These are phyloP conservation scores for Rotaria sp. DNA, from an alignment of 2,888 invertebrate species.

Conservation along the genomic window DNA sequence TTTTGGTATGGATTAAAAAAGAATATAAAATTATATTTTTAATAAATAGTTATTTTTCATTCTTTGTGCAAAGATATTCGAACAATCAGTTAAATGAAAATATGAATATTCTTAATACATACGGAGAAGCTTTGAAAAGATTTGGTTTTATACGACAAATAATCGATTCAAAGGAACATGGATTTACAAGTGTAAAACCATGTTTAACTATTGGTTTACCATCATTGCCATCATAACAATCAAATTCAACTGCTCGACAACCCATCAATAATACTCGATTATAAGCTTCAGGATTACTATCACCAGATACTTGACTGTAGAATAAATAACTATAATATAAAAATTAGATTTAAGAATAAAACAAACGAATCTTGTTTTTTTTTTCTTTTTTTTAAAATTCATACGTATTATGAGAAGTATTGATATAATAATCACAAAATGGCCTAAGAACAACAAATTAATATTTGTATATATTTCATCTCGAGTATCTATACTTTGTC, in stretches of 20 bases:
- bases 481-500: not conserved
- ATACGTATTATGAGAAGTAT: slow-evolving; percentile 9
- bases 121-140: not conserved
- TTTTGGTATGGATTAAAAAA: too few relatives aligned
- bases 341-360: too few relatives aligned
- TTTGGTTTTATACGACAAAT: not conserved
- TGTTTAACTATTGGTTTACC: not conserved
- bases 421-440: not conserved
- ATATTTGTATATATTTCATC: not conserved
- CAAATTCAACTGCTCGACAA: not conserved
- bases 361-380: not conserved
- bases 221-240: slow-evolving; percentile 11
- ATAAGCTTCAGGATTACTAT: not conserved
- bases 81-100: too few relatives aligned
- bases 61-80: too few relatives aligned
- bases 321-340: not conserved
- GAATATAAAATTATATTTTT: too few relatives aligned
- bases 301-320: not conserved
- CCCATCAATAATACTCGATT: not conserved
- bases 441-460: not conserved
- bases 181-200: not conserved
- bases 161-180: slow-evolving; percentile 4
- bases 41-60: too few relatives aligned
- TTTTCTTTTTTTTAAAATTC: not conserved
- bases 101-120: too few relatives aligned